These are phyloP conservation scores for Siniperca knerii DNA, from an alignment of 2,113 vertebrate genomes.

Conservation along the genomic window DNA sequence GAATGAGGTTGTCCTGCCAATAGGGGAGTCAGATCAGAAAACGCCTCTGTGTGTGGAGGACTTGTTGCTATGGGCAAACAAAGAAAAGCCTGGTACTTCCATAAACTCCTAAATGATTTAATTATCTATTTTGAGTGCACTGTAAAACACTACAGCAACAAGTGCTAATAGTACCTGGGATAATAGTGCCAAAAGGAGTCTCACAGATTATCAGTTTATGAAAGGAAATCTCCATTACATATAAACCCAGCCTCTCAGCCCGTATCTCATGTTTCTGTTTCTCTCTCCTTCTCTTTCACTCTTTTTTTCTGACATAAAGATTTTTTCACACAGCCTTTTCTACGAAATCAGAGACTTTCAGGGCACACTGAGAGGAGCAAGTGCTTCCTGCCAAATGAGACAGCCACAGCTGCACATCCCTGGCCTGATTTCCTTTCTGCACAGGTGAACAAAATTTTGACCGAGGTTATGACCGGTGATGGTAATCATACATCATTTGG, in stretches of 20 bases:
- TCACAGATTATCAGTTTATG: conserved; percentile 5
- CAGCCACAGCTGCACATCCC: conserved; percentile 48
- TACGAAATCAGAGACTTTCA: conserved; percentile 37
- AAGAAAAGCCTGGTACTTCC: background rate
- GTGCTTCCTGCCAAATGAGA: conserved; percentile 56
- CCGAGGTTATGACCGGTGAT: conserved; percentile 58
- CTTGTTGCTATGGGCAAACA: background rate
- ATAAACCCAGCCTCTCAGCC: background rate
- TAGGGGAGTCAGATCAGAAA: background rate
- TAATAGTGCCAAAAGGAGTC: background rate
- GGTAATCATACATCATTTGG: conserved; percentile 61
- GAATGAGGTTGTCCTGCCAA: background rate
- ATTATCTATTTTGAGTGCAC: background rate
- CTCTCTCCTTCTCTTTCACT: background rate
- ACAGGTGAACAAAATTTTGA: conserved; percentile 56
- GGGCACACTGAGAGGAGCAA: conserved; percentile 16
- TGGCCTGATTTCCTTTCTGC: conserved; percentile 52
- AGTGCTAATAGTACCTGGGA: background rate
- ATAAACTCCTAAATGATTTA: background rate
- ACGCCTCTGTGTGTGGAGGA: background rate
- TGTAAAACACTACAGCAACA: background rate
- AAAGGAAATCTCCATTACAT: background rate
- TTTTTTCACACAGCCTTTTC: conserved; percentile 11
- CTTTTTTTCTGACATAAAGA: conserved; percentile 4
- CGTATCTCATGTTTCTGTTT: conserved; percentile 1